Percentiles rank a stretch among this genome's conserved stretches.
Conservation (phyloP, 2,888 invertebrate genomes). For the Pseudococcus viburni region DNA sequence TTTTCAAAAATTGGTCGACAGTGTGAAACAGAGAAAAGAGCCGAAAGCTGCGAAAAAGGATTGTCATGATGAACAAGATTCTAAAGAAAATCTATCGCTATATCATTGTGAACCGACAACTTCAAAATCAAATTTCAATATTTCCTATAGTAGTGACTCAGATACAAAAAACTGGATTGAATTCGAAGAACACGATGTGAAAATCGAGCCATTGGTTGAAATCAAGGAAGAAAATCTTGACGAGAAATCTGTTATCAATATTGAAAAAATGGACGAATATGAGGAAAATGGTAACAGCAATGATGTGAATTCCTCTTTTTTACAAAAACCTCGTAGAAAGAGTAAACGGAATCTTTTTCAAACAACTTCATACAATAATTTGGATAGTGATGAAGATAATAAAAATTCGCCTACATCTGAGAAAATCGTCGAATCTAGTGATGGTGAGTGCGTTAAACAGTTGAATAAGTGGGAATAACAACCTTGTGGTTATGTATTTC, state of each 20-base stretch:
- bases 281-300: not conserved
- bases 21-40: slow-evolving; percentile 70
- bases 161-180: slow-evolving; percentile 23
- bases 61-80: slow-evolving; percentile 65
- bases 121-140: slow-evolving; percentile 22
- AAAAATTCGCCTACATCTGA: not conserved
- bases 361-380: not conserved
- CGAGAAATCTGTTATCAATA: not conserved
- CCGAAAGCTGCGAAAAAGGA: slow-evolving; percentile 67
- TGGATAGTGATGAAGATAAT: not conserved
- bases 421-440: not conserved
- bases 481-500: not conserved
- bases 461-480: not conserved
- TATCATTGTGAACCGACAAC: slow-evolving; percentile 43
- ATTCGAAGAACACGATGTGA: slow-evolving; percentile 36
- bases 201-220: slow-evolving; percentile 4
- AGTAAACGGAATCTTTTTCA: slow-evolving; percentile 28
- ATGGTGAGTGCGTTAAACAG: not conserved
- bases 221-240: slow-evolving; percentile 1
- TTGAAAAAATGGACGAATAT: not conserved
- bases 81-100: not conserved
- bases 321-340: not conserved
- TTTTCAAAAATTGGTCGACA: slow-evolving; percentile 71
- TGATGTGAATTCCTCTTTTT: not conserved
- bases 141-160: not conserved